Conservation (phyloP, 2,113 vertebrate species). For the Halichoeres trimaculatus region DNA sequence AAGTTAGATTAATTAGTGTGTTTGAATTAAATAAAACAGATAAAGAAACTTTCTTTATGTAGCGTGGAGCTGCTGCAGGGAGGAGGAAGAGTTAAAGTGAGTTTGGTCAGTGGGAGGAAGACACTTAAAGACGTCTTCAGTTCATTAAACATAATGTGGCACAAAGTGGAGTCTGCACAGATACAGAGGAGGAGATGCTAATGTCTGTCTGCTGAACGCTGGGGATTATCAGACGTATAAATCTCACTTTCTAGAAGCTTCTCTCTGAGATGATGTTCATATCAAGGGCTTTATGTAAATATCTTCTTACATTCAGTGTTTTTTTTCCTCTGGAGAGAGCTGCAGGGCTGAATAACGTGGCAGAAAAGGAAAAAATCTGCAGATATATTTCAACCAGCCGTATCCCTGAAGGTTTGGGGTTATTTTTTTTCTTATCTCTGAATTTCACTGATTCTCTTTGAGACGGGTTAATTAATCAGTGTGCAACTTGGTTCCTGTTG, state of each 20-base stretch:
- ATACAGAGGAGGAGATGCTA: not conserved
- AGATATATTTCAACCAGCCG: not conserved
- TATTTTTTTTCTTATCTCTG: not conserved
- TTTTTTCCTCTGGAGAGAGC: not conserved
- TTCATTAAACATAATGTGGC: not conserved
- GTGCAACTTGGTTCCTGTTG: not conserved
- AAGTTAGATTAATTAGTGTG: conserved; percentile 43
- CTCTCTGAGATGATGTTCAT: not conserved
- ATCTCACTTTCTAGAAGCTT: not conserved
- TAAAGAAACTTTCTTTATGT: conserved; percentile 1
- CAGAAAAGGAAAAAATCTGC: not conserved
- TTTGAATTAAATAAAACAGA: conserved; percentile 42
- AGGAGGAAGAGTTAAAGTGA: not conserved
- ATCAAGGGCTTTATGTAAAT: not conserved
- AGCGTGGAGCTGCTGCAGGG: not conserved
- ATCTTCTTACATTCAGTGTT: not conserved
- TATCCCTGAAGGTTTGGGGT: not conserved
- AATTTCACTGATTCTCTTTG: not conserved
- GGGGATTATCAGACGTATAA: not conserved
- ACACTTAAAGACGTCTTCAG: not conserved
- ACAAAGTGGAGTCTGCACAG: not conserved
- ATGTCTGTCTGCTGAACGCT: not conserved
- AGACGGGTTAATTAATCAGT: not conserved
- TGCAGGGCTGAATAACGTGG: not conserved
- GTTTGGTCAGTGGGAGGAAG: not conserved